These are phyloP conservation scores for Emys orbicularis DNA, from an alignment of 2,797 vertebrate species.

Conservation along the genomic window DNA sequence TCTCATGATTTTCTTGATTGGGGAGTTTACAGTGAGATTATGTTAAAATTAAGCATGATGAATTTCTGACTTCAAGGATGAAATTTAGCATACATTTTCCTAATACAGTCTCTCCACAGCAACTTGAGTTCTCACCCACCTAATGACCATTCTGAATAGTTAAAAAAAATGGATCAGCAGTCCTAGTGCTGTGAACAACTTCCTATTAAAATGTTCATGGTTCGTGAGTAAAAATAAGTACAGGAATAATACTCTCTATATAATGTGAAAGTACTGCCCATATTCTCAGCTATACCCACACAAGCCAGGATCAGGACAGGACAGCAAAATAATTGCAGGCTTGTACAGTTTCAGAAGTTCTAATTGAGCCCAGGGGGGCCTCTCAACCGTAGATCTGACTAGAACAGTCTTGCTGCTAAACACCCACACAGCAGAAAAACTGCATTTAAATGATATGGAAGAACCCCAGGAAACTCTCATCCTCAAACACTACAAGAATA, in stretches of 20 bases:
- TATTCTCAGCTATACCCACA: background rate
- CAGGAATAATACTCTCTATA: background rate
- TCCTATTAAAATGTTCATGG: background rate
- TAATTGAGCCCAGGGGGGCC: background rate
- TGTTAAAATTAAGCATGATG: background rate
- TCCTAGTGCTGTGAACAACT: background rate
- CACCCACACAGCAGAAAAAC: background rate
- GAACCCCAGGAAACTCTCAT: background rate
- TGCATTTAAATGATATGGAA: background rate
- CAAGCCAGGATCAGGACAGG: background rate
- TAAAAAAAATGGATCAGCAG: background rate
- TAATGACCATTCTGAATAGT: background rate
- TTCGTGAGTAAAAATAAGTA: background rate
- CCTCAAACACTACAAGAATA: background rate
- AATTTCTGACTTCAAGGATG: background rate
- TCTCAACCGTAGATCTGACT: background rate
- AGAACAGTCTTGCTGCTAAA: background rate
- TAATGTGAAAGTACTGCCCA: background rate
- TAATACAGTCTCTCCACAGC: background rate
- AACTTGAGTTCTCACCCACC: background rate
- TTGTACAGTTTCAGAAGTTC: background rate
- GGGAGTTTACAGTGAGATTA: background rate
- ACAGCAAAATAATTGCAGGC: background rate
- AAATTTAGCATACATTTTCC: background rate
- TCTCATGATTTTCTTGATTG: background rate